Evolutionary conservation across 2,113 vertebrate species (phyloP).

Genomic region (Psilopsiagon aymara): DNA sequence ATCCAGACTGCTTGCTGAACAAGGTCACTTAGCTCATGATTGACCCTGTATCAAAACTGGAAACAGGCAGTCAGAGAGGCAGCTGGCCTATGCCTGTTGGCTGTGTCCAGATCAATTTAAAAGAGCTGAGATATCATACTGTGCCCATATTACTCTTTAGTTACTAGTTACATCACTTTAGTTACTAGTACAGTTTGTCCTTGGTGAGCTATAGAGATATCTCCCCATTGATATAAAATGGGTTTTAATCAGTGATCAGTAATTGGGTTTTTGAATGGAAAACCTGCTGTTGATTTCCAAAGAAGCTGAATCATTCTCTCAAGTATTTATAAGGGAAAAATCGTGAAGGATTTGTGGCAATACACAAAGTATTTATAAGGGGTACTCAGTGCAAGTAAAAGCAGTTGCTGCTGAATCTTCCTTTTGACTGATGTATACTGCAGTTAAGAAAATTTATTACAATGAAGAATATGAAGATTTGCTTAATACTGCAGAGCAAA

Average conservation of each 20-base stretch:
- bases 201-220: background rate
- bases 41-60: background rate
- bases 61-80: background rate
- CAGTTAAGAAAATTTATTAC: constrained; percentile 23
- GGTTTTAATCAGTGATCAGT: background rate
- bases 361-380: background rate
- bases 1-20: background rate
- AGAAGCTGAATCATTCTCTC: background rate
- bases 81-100: accelerated
- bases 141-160: background rate
- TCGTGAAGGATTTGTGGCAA: background rate
- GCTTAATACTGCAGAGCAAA: background rate
- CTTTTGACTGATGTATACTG: background rate
- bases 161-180: background rate
- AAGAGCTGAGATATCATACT: background rate
- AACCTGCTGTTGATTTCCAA: background rate
- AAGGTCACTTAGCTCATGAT: background rate
- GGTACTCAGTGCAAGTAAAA: background rate
- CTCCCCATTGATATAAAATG: background rate
- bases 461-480: constrained; percentile 1
- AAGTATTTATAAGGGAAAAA: background rate
- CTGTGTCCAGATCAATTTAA: background rate
- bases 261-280: background rate
- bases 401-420: background rate
- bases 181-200: background rate